Base-by-base conservation (phyloP, 2,888 invertebrate genomes). In the Eupithecia exiguata region DNA sequence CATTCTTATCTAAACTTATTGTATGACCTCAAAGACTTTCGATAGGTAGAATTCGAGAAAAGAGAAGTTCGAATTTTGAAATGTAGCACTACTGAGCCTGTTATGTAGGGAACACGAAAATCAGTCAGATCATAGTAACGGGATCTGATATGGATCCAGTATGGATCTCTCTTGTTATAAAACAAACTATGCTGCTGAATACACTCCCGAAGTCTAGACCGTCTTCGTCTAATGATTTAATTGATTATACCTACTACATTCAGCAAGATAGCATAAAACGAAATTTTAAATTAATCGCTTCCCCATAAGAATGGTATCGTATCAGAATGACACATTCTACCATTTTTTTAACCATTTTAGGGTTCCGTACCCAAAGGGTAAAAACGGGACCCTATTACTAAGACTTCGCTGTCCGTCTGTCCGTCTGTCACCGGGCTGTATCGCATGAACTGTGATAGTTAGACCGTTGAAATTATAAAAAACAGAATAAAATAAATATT, bases 1-100 rank as follows among this genome's bases (percentile, higher is more conserved):
- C 38, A 16, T 66, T n/a, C 65, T 21, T 30, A 40, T 66, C 25
- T 21, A 40, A 36, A 65, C 65, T 65, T 65, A 21, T 65, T 65
- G 18, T n/a, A 12, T 38, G 65, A 40, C 65, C 40, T 38, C 16
- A 40, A 43, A 25, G 25, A 40, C 66, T 66, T 66, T 66, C 40
- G 66, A 62, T 62, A n/a, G n/a, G n/a, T n/a, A 35, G 35, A 35
- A 62, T 35, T 62, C 18, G 16, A 14, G 25, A 10, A 14, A 58
- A 58, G 25, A 5, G 5, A 66, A 43, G 16, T 66, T 66, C 38
- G 40, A 66, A 66, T 66, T 21, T 65, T n/a, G 30, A 10, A 63
- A 53, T 53, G 7, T 21, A 49, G 49, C 53, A 10, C 12, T 4
- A 53, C n/a, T 53, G 10, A 21, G 10, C n/a, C n/a, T n/a, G n/a